Percentiles rank a stretch among this genome's conserved stretches.
Conservation (phyloP, 2,888 invertebrate species). For the Myathropa florea region DNA sequence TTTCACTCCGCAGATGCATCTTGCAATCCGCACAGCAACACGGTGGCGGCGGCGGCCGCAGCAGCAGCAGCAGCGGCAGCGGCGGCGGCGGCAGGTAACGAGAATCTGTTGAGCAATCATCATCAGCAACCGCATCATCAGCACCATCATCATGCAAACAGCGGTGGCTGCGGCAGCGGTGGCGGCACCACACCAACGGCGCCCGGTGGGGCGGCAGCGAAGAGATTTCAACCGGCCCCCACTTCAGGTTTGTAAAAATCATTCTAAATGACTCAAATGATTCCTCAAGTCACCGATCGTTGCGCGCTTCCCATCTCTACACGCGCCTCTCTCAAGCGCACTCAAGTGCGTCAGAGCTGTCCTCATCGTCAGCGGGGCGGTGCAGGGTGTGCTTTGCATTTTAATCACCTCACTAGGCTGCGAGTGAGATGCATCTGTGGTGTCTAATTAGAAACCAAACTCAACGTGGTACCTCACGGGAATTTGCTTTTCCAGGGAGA, state of each 20-base stretch:
- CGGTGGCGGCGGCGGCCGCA: slow-evolving; percentile 65
- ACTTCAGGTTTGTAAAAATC: slow-evolving; percentile 52
- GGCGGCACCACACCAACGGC: slow-evolving; percentile 7
- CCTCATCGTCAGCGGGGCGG: not conserved
- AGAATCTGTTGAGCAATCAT: slow-evolving; percentile 55
- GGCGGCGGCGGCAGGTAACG: slow-evolving; percentile 65
- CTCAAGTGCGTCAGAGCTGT: slow-evolving; percentile 7
- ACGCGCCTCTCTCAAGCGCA: not conserved
- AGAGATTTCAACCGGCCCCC: slow-evolving; percentile 50
- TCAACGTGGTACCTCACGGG: not conserved
- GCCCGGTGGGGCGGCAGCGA: slow-evolving; percentile 27
- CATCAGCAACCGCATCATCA: slow-evolving; percentile 58
- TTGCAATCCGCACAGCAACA: slow-evolving; percentile 58
- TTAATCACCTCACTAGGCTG: too few species aligned
- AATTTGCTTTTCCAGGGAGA: not conserved
- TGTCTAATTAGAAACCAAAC: not conserved
- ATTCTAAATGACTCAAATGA: not conserved
- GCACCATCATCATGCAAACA: slow-evolving; percentile 10
- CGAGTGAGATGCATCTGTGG: not conserved
- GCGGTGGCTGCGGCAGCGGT: slow-evolving; percentile 13
- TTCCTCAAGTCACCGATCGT: slow-evolving; percentile 6
- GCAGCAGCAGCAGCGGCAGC: slow-evolving; percentile 42
- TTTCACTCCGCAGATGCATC: slow-evolving; percentile 74
- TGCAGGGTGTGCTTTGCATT: not conserved
- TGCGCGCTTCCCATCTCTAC: not conserved